These are phyloP conservation scores for Morpho helenor DNA, from an alignment of 2,888 invertebrate species.

Conservation along the genomic window DNA sequence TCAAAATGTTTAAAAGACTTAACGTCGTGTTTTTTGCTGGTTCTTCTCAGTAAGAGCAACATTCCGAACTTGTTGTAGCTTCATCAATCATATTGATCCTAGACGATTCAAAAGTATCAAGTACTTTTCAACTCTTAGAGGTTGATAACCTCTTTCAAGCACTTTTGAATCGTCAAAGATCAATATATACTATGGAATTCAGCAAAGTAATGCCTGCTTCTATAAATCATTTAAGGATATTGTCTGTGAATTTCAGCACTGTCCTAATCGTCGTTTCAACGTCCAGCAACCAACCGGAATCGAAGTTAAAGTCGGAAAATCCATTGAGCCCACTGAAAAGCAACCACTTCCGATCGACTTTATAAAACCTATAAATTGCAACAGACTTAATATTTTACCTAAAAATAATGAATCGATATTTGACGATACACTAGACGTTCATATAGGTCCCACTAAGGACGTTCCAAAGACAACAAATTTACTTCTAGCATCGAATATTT, in stretches of 20 bases:
- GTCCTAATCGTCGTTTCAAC: slow-evolving; percentile 26
- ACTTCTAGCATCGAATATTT: slow-evolving; percentile 32
- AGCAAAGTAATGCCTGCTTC: too few relatives aligned
- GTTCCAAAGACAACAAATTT: neutral
- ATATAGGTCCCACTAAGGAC: slow-evolving; percentile 14
- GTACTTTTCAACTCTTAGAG: too few relatives aligned
- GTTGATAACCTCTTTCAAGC: too few relatives aligned
- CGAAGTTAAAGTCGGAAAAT: slow-evolving; percentile 34
- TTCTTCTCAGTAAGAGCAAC: too few relatives aligned
- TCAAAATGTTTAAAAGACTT: too few relatives aligned
- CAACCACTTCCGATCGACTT: slow-evolving; percentile 49
- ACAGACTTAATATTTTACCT: slow-evolving; percentile 25
- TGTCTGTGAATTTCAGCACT: neutral
- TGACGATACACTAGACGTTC: slow-evolving; percentile 31
- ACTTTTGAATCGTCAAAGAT: too few relatives aligned
- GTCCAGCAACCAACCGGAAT: slow-evolving; percentile 40
- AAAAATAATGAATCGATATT: slow-evolving; percentile 10
- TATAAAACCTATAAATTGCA: slow-evolving; percentile 34
- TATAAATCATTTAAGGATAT: too few relatives aligned
- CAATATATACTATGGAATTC: too few relatives aligned
- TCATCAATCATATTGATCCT: too few relatives aligned
- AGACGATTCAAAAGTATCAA: too few relatives aligned
- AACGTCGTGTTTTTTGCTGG: too few relatives aligned
- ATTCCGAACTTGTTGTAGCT: too few relatives aligned
- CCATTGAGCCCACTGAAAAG: slow-evolving; percentile 32